phyloP scores from a whole-genome alignment of 2,797 vertebrate genomes.

The Benthosema pterotum region DNA sequence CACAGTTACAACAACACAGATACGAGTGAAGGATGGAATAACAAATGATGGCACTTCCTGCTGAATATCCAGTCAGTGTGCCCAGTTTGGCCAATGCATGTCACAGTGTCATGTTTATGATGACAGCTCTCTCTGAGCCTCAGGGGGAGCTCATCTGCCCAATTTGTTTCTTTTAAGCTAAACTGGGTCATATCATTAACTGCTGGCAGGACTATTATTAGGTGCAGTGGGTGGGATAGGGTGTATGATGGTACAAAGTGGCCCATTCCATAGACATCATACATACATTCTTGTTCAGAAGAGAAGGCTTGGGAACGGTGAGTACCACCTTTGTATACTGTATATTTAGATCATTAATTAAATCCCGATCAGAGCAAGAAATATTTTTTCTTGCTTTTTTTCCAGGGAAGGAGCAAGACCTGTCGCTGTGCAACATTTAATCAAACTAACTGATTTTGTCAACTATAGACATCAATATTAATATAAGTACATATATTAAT shows the following conservation, averaged over 20 bases:
- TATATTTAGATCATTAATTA: slow-evolving; percentile 68
- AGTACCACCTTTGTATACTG: slow-evolving; percentile 1
- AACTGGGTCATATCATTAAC: slow-evolving; percentile 42
- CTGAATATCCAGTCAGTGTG: slow-evolving; percentile 4
- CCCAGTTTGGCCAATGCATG: neutral
- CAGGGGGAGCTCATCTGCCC: slow-evolving; percentile 36
- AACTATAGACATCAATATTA: no score
- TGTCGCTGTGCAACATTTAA: no score
- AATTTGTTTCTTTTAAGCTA: slow-evolving; percentile 9
- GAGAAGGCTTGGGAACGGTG: slow-evolving; percentile 44
- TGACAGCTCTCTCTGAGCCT: slow-evolving; percentile 37
- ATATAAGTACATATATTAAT: no score
- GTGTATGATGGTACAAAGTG: slow-evolving; percentile 48
- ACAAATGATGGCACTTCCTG: slow-evolving; percentile 20
- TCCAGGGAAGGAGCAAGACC: no score
- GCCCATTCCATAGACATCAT: slow-evolving; percentile 53
- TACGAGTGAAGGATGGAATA: neutral
- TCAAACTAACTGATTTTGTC: no score
- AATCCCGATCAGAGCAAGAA: slow-evolving; percentile 70
- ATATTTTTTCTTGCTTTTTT: no score
- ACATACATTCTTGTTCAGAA: slow-evolving; percentile 26
- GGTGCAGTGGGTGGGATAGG: slow-evolving; percentile 28
- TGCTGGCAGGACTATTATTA: slow-evolving; percentile 53
- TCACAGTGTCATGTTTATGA: slow-evolving; percentile 32
- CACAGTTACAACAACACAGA: no score